Base-by-base conservation (phyloP, 2,888 invertebrate genomes). In the Epirrhoe tristata region DNA sequence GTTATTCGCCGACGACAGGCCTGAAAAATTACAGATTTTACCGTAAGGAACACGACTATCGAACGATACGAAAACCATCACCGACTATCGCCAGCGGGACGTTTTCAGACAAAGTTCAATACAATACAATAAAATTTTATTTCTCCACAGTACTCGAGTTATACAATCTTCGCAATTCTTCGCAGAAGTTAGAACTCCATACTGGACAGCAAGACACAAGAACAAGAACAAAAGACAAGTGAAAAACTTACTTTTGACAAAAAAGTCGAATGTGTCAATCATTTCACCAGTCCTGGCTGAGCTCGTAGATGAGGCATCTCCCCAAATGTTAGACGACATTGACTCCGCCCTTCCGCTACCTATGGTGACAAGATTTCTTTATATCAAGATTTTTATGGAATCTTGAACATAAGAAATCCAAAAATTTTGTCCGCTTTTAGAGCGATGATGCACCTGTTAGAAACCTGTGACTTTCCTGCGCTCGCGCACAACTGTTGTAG, bases 1-100 rank as follows among this genome's bases (percentile, higher is more conserved):
- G 81, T 85, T 88, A 80, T 90, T 90, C 31, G 93, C 93, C 0
- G 91, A 88, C 6, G 90, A 85, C 48, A 93, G 73, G 73, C 89
- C 92, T 92, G 39, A 1, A 43, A 43, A 43, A 12, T 12, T 12
- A 43, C 12, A 5, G 39, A 43, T 12, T 3, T 43, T 43, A 12
- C 24, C 24, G 24, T 24, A 24, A 24, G 24, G 24, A 24, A 24
- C 3, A 24, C 24, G 24, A 24, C 24, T 24, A 24, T 24, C 24
- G 24, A 24, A 24, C 24, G 24, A 24, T 24, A 24, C 24, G n/a
- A 24, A 24, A 24, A 24, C 24, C 3, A 24, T 24, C 24, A 24
- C 24, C 24, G 24, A 24, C 24, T 24, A 24, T 24, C 24, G 24
- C 24, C 24, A 24, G n/a, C n/a, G n/a, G n/a, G n/a, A n/a, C n/a